These are phyloP conservation scores for Colius striatus DNA, from an alignment of 2,113 vertebrate species.

Conservation along the genomic window DNA sequence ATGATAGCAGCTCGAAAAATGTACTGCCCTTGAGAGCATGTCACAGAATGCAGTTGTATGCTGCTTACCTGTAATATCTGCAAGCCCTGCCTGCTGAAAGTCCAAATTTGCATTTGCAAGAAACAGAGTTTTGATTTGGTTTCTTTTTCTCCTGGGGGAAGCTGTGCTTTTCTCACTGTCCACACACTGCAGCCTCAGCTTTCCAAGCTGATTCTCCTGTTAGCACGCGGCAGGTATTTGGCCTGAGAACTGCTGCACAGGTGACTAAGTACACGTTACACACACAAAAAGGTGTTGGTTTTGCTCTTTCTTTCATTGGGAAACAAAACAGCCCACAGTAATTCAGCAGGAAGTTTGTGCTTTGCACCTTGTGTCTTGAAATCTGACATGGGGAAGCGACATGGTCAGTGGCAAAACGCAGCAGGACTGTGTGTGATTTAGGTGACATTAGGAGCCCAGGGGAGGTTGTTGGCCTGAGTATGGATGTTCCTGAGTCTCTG, in stretches of 20 bases:
- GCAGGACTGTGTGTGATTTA: neutral
- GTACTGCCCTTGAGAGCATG: neutral
- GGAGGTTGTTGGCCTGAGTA: neutral
- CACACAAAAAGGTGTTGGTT: neutral
- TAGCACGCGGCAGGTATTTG: neutral
- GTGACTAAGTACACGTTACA: neutral
- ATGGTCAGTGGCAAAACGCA: fast-evolving
- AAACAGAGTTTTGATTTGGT: no score
- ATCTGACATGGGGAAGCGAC: neutral
- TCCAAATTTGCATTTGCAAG: neutral
- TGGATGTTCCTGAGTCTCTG: neutral
- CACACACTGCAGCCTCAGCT: neutral
- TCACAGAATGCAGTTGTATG: neutral
- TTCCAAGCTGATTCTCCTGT: neutral
- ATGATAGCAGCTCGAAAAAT: neutral
- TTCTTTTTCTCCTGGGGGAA: neutral
- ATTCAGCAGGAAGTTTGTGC: neutral
- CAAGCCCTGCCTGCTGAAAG: neutral
- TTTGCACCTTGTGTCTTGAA: neutral
- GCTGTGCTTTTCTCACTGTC: neutral
- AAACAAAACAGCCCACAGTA: neutral
- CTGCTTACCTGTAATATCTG: neutral
- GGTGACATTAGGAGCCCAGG: neutral
- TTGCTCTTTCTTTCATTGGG: neutral
- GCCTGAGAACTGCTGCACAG: neutral